Evolutionary conservation across 2,113 vertebrate genomes (phyloP).

Genomic region (Sarotherodon lohbergeri): DNA sequence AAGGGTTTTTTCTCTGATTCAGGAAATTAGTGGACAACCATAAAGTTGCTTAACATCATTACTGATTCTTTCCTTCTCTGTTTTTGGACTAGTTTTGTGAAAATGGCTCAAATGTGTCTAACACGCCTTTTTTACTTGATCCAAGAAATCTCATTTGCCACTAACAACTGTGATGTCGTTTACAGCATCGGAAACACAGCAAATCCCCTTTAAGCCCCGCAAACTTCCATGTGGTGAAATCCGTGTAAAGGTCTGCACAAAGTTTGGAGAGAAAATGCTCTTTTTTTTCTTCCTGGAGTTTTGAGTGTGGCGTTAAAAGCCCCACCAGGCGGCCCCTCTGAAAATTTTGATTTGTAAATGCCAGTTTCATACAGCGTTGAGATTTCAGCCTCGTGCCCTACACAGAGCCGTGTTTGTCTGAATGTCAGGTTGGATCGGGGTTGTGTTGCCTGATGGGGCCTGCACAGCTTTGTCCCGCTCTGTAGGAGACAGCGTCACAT

Average conservation of each 20-base stretch:
- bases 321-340: not conserved
- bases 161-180: conserved; percentile 19
- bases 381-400: conserved; percentile 4
- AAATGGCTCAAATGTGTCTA: not conserved
- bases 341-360: conserved; percentile 51
- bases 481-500: not conserved
- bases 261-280: conserved; percentile 19
- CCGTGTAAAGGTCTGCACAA: conserved; percentile 28
- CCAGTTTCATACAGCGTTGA: conserved; percentile 25
- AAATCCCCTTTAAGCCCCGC: conserved; percentile 26
- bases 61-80: not conserved
- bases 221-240: conserved; percentile 34
- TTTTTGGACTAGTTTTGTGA: not conserved
- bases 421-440: conserved; percentile 55
- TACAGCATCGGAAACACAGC: conserved; percentile 17
- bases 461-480: conserved; percentile 39
- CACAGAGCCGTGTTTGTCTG: conserved; percentile 43
- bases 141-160: not conserved
- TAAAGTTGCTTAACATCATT: not conserved
- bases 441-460: conserved; percentile 27
- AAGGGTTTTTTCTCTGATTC: not conserved
- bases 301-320: conserved; percentile 21
- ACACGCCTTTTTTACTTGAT: not conserved
- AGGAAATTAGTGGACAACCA: not conserved
- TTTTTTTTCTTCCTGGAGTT: conserved; percentile 12